phyloP scores from a whole-genome alignment of 2,888 invertebrate genomes.

The Rhimphoctona megacephalus region DNA sequence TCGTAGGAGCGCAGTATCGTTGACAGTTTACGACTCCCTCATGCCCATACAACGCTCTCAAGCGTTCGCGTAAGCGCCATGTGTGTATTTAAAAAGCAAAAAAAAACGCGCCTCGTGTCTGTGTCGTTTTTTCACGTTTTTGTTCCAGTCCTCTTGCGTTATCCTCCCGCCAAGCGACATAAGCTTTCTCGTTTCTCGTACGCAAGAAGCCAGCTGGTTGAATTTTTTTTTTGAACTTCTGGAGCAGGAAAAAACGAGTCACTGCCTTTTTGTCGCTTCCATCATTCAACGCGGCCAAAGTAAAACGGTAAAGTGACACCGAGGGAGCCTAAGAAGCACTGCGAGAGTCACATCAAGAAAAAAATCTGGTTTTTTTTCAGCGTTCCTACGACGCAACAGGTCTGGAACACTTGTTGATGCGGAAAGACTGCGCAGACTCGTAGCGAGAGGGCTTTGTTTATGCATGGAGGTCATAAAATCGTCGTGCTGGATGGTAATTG shows the following conservation, averaged over 20 bases:
- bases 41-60: slow-evolving; percentile 57
- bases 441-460: slow-evolving; percentile 6
- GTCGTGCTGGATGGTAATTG: background rate
- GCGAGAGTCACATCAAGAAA: slow-evolving; percentile 22
- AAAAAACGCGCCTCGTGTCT: slow-evolving; percentile 49
- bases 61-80: slow-evolving; percentile 79
- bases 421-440: slow-evolving; percentile 10
- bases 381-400: slow-evolving; percentile 62
- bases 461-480: background rate
- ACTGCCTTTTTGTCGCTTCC: slow-evolving; percentile 48
- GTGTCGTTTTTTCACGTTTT: slow-evolving; percentile 52
- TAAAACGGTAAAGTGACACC: slow-evolving; percentile 65
- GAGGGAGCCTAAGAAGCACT: slow-evolving; percentile 22
- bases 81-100: slow-evolving; percentile 69
- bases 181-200: slow-evolving; percentile 60
- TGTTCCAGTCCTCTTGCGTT: slow-evolving; percentile 62
- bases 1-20: slow-evolving; percentile 74
- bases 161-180: slow-evolving; percentile 42
- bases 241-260: slow-evolving; percentile 50
- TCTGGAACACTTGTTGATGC: slow-evolving; percentile 65
- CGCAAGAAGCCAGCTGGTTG: slow-evolving; percentile 60
- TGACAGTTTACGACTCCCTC: slow-evolving; percentile 78
- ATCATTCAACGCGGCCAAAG: slow-evolving; percentile 55
- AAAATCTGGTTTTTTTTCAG: slow-evolving; percentile 39
- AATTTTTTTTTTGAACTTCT: slow-evolving; percentile 58